Evolutionary conservation across 2,888 invertebrate genomes (phyloP), one percentile per base, ranked within the genome.

Genomic region (Neocrepidodera transversa): DNA sequence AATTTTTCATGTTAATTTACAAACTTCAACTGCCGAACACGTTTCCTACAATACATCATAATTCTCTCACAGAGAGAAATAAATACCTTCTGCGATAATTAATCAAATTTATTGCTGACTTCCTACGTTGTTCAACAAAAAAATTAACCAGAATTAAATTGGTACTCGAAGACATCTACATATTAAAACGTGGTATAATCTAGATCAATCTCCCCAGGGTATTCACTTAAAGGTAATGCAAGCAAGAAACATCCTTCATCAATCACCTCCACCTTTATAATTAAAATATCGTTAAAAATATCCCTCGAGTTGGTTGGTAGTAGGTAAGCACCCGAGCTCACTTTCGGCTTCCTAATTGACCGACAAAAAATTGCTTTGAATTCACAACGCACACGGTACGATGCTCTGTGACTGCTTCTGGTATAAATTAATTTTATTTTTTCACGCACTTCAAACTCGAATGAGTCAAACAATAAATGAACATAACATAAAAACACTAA

Each of bases 281-380:
- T 54, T 54, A 54, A 54, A 54, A 54, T 47, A 54, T 54, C 54
- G 45, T 54, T 54, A 54, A 54, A 45, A 18, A 43, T 26, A 42
- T 43, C 53, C 43, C 53, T 28, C 40, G 23, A n/a, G n/a, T n/a
- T n/a, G n/a, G n/a, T n/a, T n/a, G n/a, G n/a, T n/a, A n/a, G 11
- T 13, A 49, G 49, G 23, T 36, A 36, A 49, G n/a, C n/a, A n/a
- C n/a, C 3, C 13, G 26, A 35, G 11, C 42, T 43, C 32, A 53
- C 32, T 54, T 54, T 54, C 45, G 45, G 30, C 35, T 43, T 53
- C 32, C 43, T 54, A 54, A 54, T 54, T 54, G 45, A 54, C 54
- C 45, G 35, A 54, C 45, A 28, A 54, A 26, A 45, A 54, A 43
- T 28, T 28, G 10, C 28, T 28, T 28, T 28, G 28, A 32, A 32